These are phyloP conservation scores for Corydoras maculifer DNA, from an alignment of 2,113 vertebrate species.

Conservation along the genomic window DNA sequence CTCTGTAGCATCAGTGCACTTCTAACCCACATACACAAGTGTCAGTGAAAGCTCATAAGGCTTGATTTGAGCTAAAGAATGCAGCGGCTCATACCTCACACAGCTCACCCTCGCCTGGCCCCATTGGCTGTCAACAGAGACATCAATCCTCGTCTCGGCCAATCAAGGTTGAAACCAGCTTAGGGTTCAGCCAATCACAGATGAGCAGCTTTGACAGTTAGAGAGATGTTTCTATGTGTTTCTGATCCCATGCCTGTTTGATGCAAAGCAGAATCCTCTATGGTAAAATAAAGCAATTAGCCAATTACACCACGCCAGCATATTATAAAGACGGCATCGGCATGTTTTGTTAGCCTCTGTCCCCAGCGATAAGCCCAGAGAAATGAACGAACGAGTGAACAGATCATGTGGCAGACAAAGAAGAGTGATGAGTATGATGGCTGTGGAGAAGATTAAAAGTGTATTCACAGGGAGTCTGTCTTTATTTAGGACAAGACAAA, in stretches of 20 bases:
- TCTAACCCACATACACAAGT: conserved; percentile 16
- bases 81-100: conserved; percentile 39
- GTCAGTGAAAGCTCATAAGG: conserved; percentile 43
- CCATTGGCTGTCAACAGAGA: conserved; percentile 59
- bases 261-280: conserved; percentile 65
- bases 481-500: conserved; percentile 43
- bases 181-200: conserved; percentile 53
- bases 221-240: conserved; percentile 60
- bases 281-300: conserved; percentile 68
- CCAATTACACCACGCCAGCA: conserved; percentile 62
- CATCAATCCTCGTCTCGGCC: conserved; percentile 59
- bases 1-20: conserved; percentile 1
- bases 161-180: conserved; percentile 49
- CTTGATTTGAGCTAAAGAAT: conserved; percentile 43
- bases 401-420: conserved; percentile 31
- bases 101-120: conserved; percentile 57
- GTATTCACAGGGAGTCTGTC: conserved; percentile 41
- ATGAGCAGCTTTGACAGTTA: conserved; percentile 47
- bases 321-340: conserved; percentile 56
- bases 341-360: conserved; percentile 67
- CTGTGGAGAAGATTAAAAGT: conserved; percentile 38
- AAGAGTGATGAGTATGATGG: conserved; percentile 43
- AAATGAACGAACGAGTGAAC: conserved; percentile 47
- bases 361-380: conserved; percentile 55
- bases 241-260: conserved; percentile 62